Evolutionary conservation across 2,113 vertebrate species (phyloP).

Genomic region (Deroptyus accipitrinus): DNA sequence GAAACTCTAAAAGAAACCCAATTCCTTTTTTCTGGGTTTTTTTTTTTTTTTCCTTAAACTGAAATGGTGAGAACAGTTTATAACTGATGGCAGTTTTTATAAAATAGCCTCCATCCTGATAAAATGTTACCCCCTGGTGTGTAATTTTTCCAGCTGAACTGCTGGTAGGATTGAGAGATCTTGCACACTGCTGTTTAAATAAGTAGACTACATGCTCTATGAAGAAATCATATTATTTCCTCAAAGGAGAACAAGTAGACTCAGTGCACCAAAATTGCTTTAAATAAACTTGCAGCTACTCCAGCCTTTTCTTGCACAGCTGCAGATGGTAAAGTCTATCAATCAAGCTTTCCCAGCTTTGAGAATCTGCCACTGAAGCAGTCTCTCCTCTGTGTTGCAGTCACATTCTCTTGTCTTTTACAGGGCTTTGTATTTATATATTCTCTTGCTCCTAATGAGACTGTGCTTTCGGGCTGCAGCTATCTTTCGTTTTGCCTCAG

Average conservation of each 20-base stretch:
- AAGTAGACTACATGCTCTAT: conserved; percentile 71
- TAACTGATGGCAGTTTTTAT: conserved; percentile 68
- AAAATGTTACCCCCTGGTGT: conserved; percentile 72
- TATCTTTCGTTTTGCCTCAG: not conserved
- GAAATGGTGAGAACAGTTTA: conserved; percentile 45
- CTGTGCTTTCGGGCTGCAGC: conserved; percentile 3
- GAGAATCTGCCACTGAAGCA: conserved; percentile 43
- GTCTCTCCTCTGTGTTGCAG: conserved; percentile 42
- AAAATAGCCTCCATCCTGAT: conserved; percentile 70
- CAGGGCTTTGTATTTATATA: conserved; percentile 51
- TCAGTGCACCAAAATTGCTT: conserved; percentile 65
- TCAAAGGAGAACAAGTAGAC: conserved; percentile 74
- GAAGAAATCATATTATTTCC: conserved; percentile 75
- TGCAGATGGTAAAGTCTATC: conserved; percentile 71
- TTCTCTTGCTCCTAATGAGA: conserved; percentile 36
- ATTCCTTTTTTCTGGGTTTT: not conserved
- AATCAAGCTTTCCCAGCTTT: conserved; percentile 66
- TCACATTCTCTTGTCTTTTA: conserved; percentile 68
- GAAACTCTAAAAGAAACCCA: not conserved
- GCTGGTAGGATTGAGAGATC: conserved; percentile 70
- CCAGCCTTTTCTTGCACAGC: conserved; percentile 50
- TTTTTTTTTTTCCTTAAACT: not conserved
- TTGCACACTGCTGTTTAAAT: conserved; percentile 71
- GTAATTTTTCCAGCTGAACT: conserved; percentile 66
- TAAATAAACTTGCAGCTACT: conserved; percentile 75